Percentiles rank a stretch among this genome's conserved stretches.
Conservation (phyloP, 64 coral and sea anemone species). For the Hydrozoanthus tunicans region DNA sequence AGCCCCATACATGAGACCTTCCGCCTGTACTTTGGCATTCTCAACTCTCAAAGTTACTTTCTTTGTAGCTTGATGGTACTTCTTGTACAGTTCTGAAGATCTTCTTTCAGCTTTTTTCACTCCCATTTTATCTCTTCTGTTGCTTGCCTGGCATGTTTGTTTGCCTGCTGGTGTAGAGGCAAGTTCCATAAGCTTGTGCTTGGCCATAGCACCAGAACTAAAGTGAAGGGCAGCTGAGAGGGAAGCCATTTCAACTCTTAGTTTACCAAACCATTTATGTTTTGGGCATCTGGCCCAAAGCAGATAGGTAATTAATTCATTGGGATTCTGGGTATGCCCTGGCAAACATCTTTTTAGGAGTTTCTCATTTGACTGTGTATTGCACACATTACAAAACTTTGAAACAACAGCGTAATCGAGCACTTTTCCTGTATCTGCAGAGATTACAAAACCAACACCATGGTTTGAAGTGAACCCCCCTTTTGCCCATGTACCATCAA, state of each 20-base stretch:
- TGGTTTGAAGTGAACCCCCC: constrained; percentile 49
- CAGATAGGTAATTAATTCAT: background rate
- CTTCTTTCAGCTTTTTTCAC: background rate
- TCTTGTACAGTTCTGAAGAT: background rate
- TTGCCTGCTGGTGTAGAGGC: constrained; percentile 12
- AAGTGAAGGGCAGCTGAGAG: background rate
- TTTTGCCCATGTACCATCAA: constrained; percentile 57
- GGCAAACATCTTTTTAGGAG: constrained; percentile 14
- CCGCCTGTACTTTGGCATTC: background rate
- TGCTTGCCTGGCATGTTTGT: background rate
- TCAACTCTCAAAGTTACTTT: background rate
- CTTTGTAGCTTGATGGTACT: background rate
- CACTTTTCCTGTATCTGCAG: constrained; percentile 57
- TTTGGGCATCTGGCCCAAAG: constrained; percentile 21
- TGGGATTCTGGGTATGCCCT: constrained; percentile 7
- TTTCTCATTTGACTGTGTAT: background rate
- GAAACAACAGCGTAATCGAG: constrained; percentile 50
- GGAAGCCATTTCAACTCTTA: constrained; percentile 12
- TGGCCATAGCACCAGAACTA: background rate
- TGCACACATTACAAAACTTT: constrained; percentile 54
- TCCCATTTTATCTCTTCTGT: constrained; percentile 2
- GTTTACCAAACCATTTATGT: constrained; percentile 22
- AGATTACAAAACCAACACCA: constrained; percentile 65
- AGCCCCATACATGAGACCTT: background rate
- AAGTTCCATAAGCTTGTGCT: background rate